Base-by-base conservation (phyloP, 2,797 vertebrate genomes). In the Merluccius polli region DNA sequence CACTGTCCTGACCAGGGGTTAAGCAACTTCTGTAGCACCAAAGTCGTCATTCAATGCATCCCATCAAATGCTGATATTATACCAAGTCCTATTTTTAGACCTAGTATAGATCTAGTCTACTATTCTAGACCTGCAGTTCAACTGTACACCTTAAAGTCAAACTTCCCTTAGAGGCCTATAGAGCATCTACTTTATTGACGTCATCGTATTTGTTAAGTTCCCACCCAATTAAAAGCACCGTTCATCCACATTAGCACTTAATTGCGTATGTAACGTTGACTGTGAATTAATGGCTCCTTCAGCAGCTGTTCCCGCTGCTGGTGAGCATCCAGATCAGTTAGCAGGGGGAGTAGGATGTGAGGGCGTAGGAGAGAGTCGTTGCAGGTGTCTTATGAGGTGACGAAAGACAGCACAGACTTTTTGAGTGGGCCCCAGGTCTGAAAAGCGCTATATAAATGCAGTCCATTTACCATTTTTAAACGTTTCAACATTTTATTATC, bases 241-340 rank as follows among this genome's bases (percentile, higher is more conserved):
- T 78, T 41, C 27, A 44, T 29, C 36, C 15, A 63, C 35, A 33
- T 79, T 68, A 69, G 27, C 48, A 63, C 67, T 13, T 18, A 73
- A 41, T 69, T 73, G 67, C 44, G n/a, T 72, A 0, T 27, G 73
- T 52, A 77, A 79, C 76, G 83, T 75, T 78, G 38, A 0, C 68
- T 75, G 12, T 71, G 73, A 87, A 75, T 81, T 82, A 33, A 36
- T 44, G 68, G 71, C 71, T 80, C 1, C 80, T 82, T 81, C 77
- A 74, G 77, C 81, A 85, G 86, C 82, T 88, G 82, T 7, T 73
- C 84, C 73, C 80, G 77, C 52, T 79, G 78, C 0, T 27, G 32
- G n/a, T 44, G 71, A 35, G 74, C 35, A 32, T 75, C 71, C 76
- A 77, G 83, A 83, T 86, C 79, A 69, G 75, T 80, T 80, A 70